Percentiles rank a stretch among this genome's conserved stretches.
These are phyloP conservation scores for Cheilosia impressa DNA, from an alignment of 2,888 invertebrate genomes.

Conservation along the genomic window DNA sequence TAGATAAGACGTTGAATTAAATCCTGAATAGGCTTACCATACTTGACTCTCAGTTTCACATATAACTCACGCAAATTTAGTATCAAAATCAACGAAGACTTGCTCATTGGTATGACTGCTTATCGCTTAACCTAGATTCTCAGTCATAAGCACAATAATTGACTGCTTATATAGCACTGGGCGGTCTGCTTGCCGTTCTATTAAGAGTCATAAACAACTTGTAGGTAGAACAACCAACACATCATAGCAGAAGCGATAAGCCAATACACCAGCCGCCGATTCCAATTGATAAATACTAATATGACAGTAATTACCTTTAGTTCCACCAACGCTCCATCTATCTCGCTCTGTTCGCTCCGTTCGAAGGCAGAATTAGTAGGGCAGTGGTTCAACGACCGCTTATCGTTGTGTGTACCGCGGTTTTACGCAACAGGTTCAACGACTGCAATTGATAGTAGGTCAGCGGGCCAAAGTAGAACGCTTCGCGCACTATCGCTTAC, in stretches of 20 bases:
- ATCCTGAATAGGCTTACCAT: no score
- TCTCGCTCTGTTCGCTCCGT: not conserved
- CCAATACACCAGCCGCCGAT: not conserved
- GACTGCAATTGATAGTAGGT: constrained; percentile 45
- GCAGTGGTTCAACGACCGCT: constrained; percentile 53
- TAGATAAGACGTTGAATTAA: not conserved
- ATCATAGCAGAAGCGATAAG: constrained; percentile 20
- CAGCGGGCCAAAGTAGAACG: constrained; percentile 37
- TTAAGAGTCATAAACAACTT: constrained; percentile 1
- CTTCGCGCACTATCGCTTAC: not conserved
- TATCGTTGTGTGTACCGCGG: constrained; percentile 34
- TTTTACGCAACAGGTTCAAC: constrained; percentile 36
- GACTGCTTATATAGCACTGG: constrained; percentile 1
- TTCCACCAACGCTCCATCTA: constrained; percentile 22
- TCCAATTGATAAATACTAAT: constrained; percentile 31
- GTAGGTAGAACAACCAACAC: not conserved
- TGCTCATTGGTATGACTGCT: not conserved
- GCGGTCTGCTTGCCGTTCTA: not conserved
- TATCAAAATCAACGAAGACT: no score
- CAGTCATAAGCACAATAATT: constrained; percentile 26
- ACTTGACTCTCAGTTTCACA: no score
- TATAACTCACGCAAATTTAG: no score
- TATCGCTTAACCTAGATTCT: constrained; percentile 51
- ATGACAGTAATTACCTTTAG: constrained; percentile 49
- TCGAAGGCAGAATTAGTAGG: constrained; percentile 1